These are phyloP conservation scores for Orius laevigatus DNA, from an alignment of 1,140 invertebrate genomes.

Conservation along the genomic window DNA sequence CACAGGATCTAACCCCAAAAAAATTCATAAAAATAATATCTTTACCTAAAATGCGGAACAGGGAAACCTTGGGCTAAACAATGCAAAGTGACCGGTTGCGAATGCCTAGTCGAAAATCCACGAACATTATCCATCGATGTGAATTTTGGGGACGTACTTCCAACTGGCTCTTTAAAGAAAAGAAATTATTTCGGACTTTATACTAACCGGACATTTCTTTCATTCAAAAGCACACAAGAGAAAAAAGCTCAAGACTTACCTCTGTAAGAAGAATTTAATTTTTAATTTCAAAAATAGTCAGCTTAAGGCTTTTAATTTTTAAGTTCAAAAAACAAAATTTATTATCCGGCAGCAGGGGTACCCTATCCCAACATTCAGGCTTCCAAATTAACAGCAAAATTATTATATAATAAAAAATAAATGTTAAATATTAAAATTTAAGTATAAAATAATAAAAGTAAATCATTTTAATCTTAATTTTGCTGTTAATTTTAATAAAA, in stretches of 20 bases:
- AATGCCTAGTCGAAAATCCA: conserved; percentile 9
- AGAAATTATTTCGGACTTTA: background rate
- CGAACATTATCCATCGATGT: conserved; percentile 14
- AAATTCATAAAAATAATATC: too few species aligned
- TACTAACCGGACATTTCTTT: conserved; percentile 2
- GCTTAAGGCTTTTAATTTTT: too few species aligned
- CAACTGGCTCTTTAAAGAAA: conserved; percentile 43
- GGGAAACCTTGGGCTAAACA: conserved; percentile 43
- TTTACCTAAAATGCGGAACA: conserved; percentile 36
- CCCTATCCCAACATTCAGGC: conserved; percentile 97
- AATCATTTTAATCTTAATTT: too few species aligned
- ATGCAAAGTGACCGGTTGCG: conserved; percentile 26
- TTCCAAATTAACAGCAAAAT: conserved; percentile 9
- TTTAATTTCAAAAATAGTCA: too few species aligned
- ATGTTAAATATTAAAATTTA: conserved; percentile 6
- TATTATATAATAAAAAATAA: conserved; percentile 7
- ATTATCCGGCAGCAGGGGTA: conserved; percentile 62
- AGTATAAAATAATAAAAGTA: too few species aligned
- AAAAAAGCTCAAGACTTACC: too few species aligned
- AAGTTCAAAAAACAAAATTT: conserved; percentile 8
- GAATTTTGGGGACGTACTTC: conserved; percentile 43
- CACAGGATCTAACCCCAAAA: conserved; percentile 8
- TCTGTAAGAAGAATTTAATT: too few species aligned
- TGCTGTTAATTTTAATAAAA: too few species aligned
- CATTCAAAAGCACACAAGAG: background rate